Evolutionary conservation across 1,140 invertebrate species (phyloP).

Genomic region (Harlomillsia oculata): DNA sequence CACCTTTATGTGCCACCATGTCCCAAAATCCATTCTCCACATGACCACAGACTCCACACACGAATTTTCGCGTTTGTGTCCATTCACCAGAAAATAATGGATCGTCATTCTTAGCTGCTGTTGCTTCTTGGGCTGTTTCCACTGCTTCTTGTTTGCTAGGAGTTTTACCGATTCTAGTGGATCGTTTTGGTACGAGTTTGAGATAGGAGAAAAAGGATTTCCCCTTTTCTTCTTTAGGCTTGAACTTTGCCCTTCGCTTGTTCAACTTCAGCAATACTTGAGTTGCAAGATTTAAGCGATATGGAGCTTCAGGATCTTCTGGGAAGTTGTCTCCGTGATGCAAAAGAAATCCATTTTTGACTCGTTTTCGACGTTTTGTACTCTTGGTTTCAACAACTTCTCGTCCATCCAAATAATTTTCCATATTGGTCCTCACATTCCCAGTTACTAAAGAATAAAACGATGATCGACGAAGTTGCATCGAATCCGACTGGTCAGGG

Average conservation of each 20-base stretch:
- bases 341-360: slow-evolving; percentile 31
- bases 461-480: slow-evolving; percentile 31
- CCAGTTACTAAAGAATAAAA: slow-evolving; percentile 32
- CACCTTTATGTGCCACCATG: slow-evolving; percentile 35
- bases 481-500: slow-evolving; percentile 22
- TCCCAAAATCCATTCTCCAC: slow-evolving; percentile 33
- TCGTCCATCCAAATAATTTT: slow-evolving; percentile 33
- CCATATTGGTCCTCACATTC: slow-evolving; percentile 33
- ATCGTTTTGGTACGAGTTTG: slow-evolving; percentile 26
- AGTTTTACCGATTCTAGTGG: slow-evolving; percentile 20
- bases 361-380: slow-evolving; percentile 17
- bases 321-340: slow-evolving; percentile 35
- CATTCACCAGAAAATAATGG: slow-evolving; percentile 33
- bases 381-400: not conserved
- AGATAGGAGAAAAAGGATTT: slow-evolving; percentile 31
- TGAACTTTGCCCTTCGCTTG: slow-evolving; percentile 27
- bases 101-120: not conserved
- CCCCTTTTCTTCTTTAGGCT: slow-evolving; percentile 30
- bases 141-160: not conserved
- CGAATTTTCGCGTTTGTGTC: slow-evolving; percentile 21
- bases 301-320: slow-evolving; percentile 30
- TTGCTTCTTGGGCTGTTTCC: slow-evolving; percentile 5
- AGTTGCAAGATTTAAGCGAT: slow-evolving; percentile 30
- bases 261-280: slow-evolving; percentile 34
- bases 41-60: slow-evolving; percentile 33